Percentiles rank a stretch among this genome's conserved stretches.
Conservation (phyloP, 2,888 invertebrate genomes). For the Platycheirus rosarum region DNA sequence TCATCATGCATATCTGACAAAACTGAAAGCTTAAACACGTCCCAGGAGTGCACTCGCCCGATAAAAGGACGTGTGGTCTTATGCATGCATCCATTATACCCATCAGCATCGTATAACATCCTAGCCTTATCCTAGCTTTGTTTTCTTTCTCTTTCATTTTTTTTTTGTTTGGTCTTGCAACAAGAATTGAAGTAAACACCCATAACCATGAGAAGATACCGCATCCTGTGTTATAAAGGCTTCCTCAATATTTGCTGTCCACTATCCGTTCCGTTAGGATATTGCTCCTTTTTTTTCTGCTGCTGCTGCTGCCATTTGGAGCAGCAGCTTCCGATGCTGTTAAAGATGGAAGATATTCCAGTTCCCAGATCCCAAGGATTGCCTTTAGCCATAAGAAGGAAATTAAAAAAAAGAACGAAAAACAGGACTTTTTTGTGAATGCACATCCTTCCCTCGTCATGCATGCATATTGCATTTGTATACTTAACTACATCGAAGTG, state of each 20-base stretch:
- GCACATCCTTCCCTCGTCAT: conserved; percentile 39
- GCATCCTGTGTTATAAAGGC: conserved; percentile 46
- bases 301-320: background rate
- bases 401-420: conserved; percentile 57
- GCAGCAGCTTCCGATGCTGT: conserved; percentile 4
- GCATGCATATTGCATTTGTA: conserved; percentile 33
- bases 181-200: conserved; percentile 53
- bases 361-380: conserved; percentile 14
- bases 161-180: background rate
- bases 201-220: conserved; percentile 61
- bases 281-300: conserved; percentile 1
- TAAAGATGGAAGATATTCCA: conserved; percentile 29
- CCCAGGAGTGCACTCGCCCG: conserved; percentile 3
- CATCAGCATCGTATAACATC: conserved; percentile 65
- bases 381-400: conserved; percentile 56
- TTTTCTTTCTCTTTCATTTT: conserved; percentile 13
- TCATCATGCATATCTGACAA: conserved; percentile 25
- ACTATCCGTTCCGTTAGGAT: conserved; percentile 36
- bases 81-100: conserved; percentile 42
- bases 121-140: conserved; percentile 49
- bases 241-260: conserved; percentile 63
- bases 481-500: conserved; percentile 32
- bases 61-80: conserved; percentile 36
- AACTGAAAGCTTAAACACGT: conserved; percentile 27
- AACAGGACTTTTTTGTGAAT: background rate